A percentile compares a stretch with the other conserved stretches of the same genome.
phyloP scores from a whole-genome alignment of 2,888 invertebrate species.

The Ditylenchus weischeri region DNA sequence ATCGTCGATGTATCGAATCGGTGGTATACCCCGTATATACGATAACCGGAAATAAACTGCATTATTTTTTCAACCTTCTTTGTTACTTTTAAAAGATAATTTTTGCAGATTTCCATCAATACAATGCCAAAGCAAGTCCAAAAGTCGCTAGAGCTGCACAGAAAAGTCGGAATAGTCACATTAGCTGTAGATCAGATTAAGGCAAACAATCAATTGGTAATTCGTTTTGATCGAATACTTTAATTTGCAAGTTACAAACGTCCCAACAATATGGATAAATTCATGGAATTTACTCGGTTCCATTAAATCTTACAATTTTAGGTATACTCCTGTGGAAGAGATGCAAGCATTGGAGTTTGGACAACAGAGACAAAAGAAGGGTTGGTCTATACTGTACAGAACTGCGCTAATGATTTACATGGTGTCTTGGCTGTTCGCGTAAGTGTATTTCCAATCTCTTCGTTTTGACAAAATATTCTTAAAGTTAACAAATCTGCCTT shows the following conservation, averaged over 20 bases:
- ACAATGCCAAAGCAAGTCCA: too few species aligned
- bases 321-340: constrained; percentile 15
- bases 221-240: not conserved
- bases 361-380: not conserved
- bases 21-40: too few species aligned
- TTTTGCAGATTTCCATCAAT: too few species aligned
- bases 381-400: constrained; percentile 6
- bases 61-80: too few species aligned
- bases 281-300: not conserved
- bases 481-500: too few species aligned
- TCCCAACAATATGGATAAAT: too few species aligned
- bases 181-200: constrained; percentile 1
- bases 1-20: too few species aligned
- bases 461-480: not conserved
- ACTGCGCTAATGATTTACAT: constrained; percentile 10
- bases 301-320: constrained; percentile 3
- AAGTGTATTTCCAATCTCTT: not conserved
- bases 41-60: too few species aligned
- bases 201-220: constrained; percentile 1
- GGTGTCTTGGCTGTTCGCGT: constrained; percentile 12
- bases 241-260: too few species aligned
- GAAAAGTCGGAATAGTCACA: not conserved
- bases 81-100: too few species aligned
- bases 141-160: too few species aligned
- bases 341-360: constrained; percentile 15